Evolutionary conservation across 2,888 invertebrate genomes (phyloP), one percentile per base, ranked within the genome.

Genomic region (Herminia tarsipennalis): DNA sequence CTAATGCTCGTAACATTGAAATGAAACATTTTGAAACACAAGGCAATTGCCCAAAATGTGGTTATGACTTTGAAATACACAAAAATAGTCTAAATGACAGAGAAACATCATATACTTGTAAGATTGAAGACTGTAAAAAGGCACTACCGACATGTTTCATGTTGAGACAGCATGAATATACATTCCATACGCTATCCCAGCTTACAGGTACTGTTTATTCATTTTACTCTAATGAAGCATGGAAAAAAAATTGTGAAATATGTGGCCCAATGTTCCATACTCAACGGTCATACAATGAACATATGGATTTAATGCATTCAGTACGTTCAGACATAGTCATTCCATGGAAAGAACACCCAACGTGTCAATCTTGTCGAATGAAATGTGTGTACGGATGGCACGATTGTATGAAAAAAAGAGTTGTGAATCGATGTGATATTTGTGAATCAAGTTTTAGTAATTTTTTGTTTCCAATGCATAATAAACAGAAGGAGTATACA

Each of bases 311-410:
- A 0, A 37, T 56, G 0, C 86, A 85, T 24, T 25, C 40, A 0
- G 81, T 80, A 0, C 55, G 83, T 0, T 78, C 82, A 0, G 86
- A 86, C 10, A 0, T 70, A 0, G 73, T 76, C 0, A 44, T 63
- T 0, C 6, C 41, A 0, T 10, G 20, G 0, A 2, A 6, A 0
- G n/a, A n/a, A n/a, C 40, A 45, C 0, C 64, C 28, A 0, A 5
- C 5, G 0, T 82, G 78, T 12, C 1, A 4, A 0, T 0, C 1
- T 0, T 77, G 76, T 3, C 5, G 25, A 0, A 8, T 16, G 0
- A 38, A 14, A 0, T 69, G 56, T 25, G 22, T 37, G 0, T 14
- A 40, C 0, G 43, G 6, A 0, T 10, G 2, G 0, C 82, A 82
- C 12, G 29, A 40, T 0, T 86, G 85, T 13, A 1, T 8, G 0